Percentiles rank a stretch among this genome's conserved stretches.
These are phyloP conservation scores for Porites divaricata DNA, from an alignment of 92 coral and sea anemone genomes.

Conservation along the genomic window DNA sequence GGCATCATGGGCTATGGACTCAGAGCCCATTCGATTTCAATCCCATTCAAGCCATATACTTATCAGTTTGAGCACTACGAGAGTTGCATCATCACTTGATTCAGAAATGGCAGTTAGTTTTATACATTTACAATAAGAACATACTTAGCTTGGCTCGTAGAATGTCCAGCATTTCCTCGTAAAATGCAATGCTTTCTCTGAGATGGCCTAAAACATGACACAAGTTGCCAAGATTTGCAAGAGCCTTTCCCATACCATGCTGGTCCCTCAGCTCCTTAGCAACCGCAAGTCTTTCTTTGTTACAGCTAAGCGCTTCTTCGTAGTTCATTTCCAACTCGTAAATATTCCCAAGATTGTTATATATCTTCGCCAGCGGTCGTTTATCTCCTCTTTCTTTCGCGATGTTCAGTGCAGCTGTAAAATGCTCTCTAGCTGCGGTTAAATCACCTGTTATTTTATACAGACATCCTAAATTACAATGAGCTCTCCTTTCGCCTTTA, in stretches of 20 bases:
- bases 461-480: conserved; percentile 91
- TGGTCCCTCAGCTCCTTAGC: conserved; percentile 77
- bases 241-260: conserved; percentile 86
- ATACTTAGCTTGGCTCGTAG: conserved; percentile 92
- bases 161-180: conserved; percentile 85
- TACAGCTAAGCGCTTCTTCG: conserved; percentile 77
- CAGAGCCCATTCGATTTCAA: too few relatives aligned
- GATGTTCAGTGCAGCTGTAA: conserved; percentile 63
- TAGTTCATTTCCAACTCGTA: conserved; percentile 71
- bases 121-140: conserved; percentile 18
- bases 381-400: conserved; percentile 73
- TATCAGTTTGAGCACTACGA: too few relatives aligned
- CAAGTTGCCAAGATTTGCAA: conserved; percentile 79
- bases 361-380: conserved; percentile 70
- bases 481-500: conserved; percentile 88
- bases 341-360: conserved; percentile 83
- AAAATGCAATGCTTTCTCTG: conserved; percentile 70
- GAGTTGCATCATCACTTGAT: too few relatives aligned
- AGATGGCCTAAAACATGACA: conserved; percentile 80
- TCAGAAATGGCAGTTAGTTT: too few relatives aligned
- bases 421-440: conserved; percentile 64
- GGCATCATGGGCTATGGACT: too few relatives aligned
- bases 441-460: conserved; percentile 78
- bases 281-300: conserved; percentile 70
- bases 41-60: too few relatives aligned